Percentiles rank a stretch among this genome's conserved stretches.
Evolutionary conservation across 2,797 vertebrate species (phyloP).

Genomic region (Cygnus olor): DNA sequence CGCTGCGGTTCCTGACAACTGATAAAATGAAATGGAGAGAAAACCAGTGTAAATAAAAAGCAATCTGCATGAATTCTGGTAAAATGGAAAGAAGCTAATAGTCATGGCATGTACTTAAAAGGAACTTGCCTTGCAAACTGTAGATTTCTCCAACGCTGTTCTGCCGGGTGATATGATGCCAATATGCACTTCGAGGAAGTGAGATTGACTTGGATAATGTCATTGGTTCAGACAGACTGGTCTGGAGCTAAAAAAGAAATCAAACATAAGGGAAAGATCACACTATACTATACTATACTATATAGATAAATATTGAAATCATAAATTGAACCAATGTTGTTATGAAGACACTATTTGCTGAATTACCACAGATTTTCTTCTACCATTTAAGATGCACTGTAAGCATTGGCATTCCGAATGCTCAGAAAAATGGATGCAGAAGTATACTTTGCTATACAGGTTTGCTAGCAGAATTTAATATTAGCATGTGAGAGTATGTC

Average conservation of each 20-base stretch:
- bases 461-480: background rate
- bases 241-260: conserved; percentile 87
- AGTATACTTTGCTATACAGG: background rate
- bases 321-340: background rate
- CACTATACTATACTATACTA: background rate
- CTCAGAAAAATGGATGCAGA: background rate
- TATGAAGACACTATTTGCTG: background rate
- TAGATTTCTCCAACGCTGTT: conserved; percentile 97
- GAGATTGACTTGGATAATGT: conserved; percentile 95
- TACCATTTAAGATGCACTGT: background rate
- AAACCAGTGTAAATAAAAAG: conserved; percentile 45
- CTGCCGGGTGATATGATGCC: conserved; percentile 98
- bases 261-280: conserved; percentile 9
- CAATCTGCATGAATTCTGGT: conserved; percentile 27
- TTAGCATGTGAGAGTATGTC: background rate
- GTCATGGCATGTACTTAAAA: background rate
- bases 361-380: background rate
- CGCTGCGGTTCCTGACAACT: conserved; percentile 25
- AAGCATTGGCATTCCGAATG: background rate
- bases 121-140: conserved; percentile 93
- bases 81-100: conserved; percentile 11
- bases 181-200: conserved; percentile 96
- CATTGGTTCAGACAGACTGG: conserved; percentile 86
- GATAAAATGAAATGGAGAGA: conserved; percentile 48
- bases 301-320: background rate